Conservation (phyloP, 2,113 vertebrate genomes). For the Emydocephalus ijimae region DNA sequence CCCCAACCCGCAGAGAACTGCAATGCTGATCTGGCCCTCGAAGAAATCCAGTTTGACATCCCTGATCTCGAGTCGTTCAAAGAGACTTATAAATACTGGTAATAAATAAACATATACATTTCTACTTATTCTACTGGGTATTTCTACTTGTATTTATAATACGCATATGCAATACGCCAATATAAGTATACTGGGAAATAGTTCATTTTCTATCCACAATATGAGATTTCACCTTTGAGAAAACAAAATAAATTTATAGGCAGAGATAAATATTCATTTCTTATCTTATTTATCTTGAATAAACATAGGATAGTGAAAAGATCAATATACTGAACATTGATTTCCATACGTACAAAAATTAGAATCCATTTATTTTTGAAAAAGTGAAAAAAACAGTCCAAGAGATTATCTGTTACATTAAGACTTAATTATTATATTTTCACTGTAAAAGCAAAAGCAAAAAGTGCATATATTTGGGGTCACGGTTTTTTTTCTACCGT, state of each 20-base stretch:
- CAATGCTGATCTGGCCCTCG: no score
- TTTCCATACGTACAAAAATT: slow-evolving; percentile 2
- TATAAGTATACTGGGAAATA: neutral
- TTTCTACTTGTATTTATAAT: neutral
- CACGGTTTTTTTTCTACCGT: slow-evolving; percentile 6
- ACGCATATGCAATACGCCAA: neutral
- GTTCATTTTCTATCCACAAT: neutral
- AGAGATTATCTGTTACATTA: rapidly evolving
- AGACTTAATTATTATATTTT: neutral
- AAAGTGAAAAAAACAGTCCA: neutral
- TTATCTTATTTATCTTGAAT: slow-evolving; percentile 7
- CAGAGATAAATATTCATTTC: neutral
- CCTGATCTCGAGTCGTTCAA: neutral
- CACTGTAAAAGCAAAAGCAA: slow-evolving; percentile 26
- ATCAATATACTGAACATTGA: slow-evolving; percentile 2
- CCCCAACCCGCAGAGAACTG: no score
- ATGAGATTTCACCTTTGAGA: slow-evolving; percentile 24
- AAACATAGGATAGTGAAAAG: neutral
- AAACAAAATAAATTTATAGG: neutral
- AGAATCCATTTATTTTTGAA: slow-evolving; percentile 7
- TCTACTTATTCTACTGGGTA: neutral
- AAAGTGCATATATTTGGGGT: neutral
- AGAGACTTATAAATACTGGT: neutral
- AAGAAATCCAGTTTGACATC: no score
- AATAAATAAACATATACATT: neutral